phyloP scores from a whole-genome alignment of 2,797 vertebrate species.

The Dendrocincla tyrannina region DNA sequence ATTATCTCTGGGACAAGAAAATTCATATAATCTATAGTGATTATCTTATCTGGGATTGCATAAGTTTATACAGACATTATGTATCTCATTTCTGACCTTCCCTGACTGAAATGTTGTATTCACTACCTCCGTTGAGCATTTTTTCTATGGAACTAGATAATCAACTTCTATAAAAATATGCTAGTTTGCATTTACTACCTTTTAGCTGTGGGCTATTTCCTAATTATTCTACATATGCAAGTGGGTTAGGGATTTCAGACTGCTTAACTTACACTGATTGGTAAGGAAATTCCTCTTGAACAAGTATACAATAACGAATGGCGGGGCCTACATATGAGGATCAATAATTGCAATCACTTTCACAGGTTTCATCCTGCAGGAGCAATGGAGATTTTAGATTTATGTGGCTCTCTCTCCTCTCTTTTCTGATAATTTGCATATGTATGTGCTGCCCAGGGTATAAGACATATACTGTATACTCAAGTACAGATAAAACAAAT shows the following conservation, averaged over 20 bases:
- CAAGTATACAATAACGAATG: neutral
- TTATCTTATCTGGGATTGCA: neutral
- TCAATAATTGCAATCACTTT: neutral
- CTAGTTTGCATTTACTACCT: neutral
- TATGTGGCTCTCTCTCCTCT: neutral
- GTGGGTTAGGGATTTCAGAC: neutral
- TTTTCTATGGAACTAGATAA: neutral
- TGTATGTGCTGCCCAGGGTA: neutral
- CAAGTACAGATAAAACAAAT: neutral
- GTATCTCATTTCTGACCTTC: fast-evolving
- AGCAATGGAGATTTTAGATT: neutral
- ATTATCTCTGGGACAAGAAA: neutral
- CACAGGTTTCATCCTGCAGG: neutral
- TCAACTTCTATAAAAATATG: neutral
- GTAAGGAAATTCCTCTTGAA: neutral
- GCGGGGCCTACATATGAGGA: neutral
- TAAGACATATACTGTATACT: neutral
- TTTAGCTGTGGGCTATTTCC: neutral
- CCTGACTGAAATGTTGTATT: neutral
- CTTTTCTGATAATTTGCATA: neutral
- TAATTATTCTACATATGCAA: neutral
- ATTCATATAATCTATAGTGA: neutral
- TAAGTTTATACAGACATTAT: neutral
- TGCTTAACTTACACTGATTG: neutral
- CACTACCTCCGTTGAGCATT: neutral